phyloP scores from a whole-genome alignment of 2,888 invertebrate species.

The Cosmia trapezina region DNA sequence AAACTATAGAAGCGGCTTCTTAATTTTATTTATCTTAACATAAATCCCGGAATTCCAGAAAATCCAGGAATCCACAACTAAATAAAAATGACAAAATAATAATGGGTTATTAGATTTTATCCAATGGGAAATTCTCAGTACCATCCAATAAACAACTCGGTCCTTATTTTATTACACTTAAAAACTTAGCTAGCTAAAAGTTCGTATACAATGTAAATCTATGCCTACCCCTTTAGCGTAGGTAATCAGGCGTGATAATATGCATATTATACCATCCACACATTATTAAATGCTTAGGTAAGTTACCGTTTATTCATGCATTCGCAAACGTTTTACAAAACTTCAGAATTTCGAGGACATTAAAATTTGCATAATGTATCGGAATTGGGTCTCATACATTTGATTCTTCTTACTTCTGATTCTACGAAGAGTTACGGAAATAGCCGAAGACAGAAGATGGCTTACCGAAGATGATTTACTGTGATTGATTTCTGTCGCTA shows the following conservation, averaged over 20 bases:
- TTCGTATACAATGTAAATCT: background rate
- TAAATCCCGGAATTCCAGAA: too few relatives aligned
- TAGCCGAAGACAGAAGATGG: background rate
- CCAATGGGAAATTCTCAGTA: too few relatives aligned
- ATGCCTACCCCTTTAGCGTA: background rate
- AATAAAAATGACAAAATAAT: too few relatives aligned
- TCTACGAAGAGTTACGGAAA: constrained; percentile 2
- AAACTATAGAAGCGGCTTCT: too few relatives aligned
- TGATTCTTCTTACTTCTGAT: background rate
- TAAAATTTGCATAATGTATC: constrained; percentile 7
- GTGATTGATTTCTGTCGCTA: background rate
- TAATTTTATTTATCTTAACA: too few relatives aligned
- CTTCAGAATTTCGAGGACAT: background rate
- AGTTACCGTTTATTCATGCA: constrained; percentile 8
- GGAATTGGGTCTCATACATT: background rate
- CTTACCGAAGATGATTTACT: background rate
- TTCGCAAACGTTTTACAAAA: constrained; percentile 13
- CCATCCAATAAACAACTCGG: too few relatives aligned
- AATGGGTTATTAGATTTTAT: too few relatives aligned
- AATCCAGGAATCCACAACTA: too few relatives aligned
- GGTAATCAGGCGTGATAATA: background rate
- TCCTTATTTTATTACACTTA: too few relatives aligned
- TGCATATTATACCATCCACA: background rate
- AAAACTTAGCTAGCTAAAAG: too few relatives aligned
- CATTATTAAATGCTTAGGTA: background rate